Evolutionary conservation across 2,888 invertebrate genomes (phyloP).

Genomic region (Gastracanthus pulcherrimus): DNA sequence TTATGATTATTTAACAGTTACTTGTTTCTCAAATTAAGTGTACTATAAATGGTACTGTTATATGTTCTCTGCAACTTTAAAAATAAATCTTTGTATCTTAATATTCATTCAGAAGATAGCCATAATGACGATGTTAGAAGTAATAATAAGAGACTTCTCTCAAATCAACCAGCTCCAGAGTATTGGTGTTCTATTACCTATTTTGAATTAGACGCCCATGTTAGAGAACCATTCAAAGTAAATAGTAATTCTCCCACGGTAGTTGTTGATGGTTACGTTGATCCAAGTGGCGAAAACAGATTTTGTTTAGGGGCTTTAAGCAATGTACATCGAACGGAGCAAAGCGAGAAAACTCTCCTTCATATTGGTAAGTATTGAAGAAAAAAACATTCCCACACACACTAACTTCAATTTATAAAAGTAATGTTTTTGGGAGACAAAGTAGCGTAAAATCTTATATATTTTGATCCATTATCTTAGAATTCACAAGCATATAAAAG

Average conservation of each 20-base stretch:
- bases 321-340: conserved; percentile 98
- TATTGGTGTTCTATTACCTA: conserved; percentile 99
- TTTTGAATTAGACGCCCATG: conserved; percentile 98
- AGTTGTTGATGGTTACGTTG: conserved; percentile 97
- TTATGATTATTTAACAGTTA: no score
- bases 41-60: no score
- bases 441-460: no score
- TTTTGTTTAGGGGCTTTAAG: conserved; percentile 99
- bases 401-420: no score
- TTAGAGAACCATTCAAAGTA: conserved; percentile 93
- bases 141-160: conserved; percentile 82
- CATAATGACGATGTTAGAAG: conserved; percentile 77
- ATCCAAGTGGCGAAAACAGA: conserved; percentile 97
- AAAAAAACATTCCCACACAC: no score
- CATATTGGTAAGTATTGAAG: conserved; percentile 84
- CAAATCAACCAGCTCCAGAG: conserved; percentile 94
- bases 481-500: no score
- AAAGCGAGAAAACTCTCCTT: conserved; percentile 89
- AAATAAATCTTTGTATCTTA: no score
- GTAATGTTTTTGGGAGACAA: no score
- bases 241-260: conserved; percentile 94
- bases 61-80: no score
- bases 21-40: no score
- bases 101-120: conserved; percentile 79
- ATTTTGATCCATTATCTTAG: no score